Percentiles rank a stretch among this genome's conserved stretches.
Conservation (phyloP, 1,140 invertebrate species). For the Heliconius melpomene region DNA sequence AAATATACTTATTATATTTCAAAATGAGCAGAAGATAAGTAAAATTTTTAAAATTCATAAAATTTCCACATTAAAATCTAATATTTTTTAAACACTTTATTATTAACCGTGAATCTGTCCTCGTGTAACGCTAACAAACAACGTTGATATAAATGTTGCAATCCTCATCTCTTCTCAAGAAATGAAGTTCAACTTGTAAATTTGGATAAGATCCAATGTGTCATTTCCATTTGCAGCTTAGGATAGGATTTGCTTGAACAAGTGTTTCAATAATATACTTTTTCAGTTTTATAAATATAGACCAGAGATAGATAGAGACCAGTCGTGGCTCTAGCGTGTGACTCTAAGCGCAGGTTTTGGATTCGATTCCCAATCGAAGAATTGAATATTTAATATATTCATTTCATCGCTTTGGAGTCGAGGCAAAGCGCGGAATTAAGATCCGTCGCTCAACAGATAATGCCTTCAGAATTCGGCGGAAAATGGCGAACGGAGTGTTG, state of each 20-base stretch:
- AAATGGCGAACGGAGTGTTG: too few relatives aligned
- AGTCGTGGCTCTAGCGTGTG: too few relatives aligned
- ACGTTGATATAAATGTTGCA: conserved; percentile 32
- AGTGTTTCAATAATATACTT: not conserved
- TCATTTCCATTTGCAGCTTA: conserved; percentile 22
- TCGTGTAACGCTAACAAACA: conserved; percentile 32
- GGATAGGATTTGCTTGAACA: not conserved
- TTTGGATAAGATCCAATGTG: conserved; percentile 33
- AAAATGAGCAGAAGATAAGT: not conserved
- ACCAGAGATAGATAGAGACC: too few relatives aligned
- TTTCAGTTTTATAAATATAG: too few relatives aligned
- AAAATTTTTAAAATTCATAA: not conserved
- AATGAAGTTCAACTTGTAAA: conserved; percentile 35
- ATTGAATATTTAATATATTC: too few relatives aligned
- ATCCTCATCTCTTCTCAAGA: conserved; percentile 23
- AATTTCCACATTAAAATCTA: conserved; percentile 6
- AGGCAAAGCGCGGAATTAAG: too few relatives aligned
- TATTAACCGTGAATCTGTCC: conserved; percentile 37
- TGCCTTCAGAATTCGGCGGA: too few relatives aligned
- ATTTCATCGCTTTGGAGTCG: too few relatives aligned
- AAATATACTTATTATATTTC: too few relatives aligned
- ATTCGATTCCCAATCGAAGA: too few relatives aligned
- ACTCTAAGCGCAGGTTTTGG: too few relatives aligned
- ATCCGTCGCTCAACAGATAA: too few relatives aligned
- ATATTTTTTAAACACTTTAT: conserved; percentile 17